Evolutionary conservation across 2,797 vertebrate genomes (phyloP).

Genomic region (Heliangelus exortis): DNA sequence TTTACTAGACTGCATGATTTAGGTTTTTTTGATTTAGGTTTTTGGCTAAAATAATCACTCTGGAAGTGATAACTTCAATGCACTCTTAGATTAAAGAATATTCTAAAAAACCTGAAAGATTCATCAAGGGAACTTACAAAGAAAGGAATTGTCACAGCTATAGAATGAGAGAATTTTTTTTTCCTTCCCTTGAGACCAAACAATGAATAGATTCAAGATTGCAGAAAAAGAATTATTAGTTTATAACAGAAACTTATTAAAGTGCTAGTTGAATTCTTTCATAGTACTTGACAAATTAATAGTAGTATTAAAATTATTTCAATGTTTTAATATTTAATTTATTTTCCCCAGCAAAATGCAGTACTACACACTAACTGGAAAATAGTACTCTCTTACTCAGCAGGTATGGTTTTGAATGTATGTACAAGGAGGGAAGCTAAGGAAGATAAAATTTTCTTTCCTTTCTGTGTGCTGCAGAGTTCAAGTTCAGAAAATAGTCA

Average conservation of each 20-base stretch:
- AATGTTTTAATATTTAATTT: constrained; percentile 33
- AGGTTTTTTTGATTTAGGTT: neutral
- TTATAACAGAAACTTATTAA: constrained; percentile 25
- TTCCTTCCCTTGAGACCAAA: neutral
- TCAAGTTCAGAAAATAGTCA: neutral
- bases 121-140: constrained; percentile 20
- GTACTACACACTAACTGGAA: neutral
- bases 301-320: constrained; percentile 59
- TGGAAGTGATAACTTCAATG: neutral
- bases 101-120: constrained; percentile 10
- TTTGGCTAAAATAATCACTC: constrained; percentile 1
- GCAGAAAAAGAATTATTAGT: neutral
- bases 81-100: constrained; percentile 44
- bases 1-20: neutral
- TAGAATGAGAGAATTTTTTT: neutral
- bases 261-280: constrained; percentile 4
- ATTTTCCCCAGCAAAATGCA: neutral
- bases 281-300: constrained; percentile 50
- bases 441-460: neutral
- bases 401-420: neutral
- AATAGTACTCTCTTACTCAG: neutral
- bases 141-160: constrained; percentile 18
- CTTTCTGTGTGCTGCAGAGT: neutral
- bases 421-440: neutral
- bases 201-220: neutral